Base-by-base conservation (phyloP, 2,113 vertebrate species). In the Ciconia stormi region DNA sequence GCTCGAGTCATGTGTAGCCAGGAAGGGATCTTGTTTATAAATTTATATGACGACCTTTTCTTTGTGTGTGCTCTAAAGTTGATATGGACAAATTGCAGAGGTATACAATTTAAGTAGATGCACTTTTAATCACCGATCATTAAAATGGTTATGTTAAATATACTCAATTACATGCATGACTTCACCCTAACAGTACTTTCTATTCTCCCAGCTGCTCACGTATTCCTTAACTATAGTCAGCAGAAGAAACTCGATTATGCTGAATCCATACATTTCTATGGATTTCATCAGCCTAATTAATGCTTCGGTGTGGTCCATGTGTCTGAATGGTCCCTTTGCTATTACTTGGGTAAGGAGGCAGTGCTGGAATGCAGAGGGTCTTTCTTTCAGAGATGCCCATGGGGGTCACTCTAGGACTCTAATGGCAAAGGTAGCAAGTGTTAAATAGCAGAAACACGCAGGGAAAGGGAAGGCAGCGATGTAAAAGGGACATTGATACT, bases 241-340 rank as follows among this genome's bases (percentile, higher is more conserved):
- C 86, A 97, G 98, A 97, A 98, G 98, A 98, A 98, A 98, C 98
- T 98, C 97, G 98, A 98, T 98, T 98, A 98, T 98, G 98, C 98
- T 97, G 98, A 98, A 98, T 98, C 98, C 98, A 98, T 98, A 98
- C 97, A 98, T 98, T 98, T 98, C 97, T 97, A 97, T 98, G 98
- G 98, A 98, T 98, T 98, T 98, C 98, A 98, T 98, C 98, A 98
- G 98, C 97, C 98, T 99, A 98, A 99, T 98, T 98, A 99, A 98
- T 98, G 97, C 98, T 98, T 98, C 98, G 93, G 98, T 98, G 97
- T 98, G 98, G 98, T 98, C 98, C 97, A 94, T 96, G 97, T 96
- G 97, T 93, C 97, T 98, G 98, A 98, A 98, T 98, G 98, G 97
- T 97, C 92, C 92, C 95, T 98, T 96, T 88, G 96, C 98, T 96